Evolutionary conservation across 2,888 invertebrate species (phyloP), one percentile per base, ranked within the genome.

Genomic region (Fabriciana adippe): DNA sequence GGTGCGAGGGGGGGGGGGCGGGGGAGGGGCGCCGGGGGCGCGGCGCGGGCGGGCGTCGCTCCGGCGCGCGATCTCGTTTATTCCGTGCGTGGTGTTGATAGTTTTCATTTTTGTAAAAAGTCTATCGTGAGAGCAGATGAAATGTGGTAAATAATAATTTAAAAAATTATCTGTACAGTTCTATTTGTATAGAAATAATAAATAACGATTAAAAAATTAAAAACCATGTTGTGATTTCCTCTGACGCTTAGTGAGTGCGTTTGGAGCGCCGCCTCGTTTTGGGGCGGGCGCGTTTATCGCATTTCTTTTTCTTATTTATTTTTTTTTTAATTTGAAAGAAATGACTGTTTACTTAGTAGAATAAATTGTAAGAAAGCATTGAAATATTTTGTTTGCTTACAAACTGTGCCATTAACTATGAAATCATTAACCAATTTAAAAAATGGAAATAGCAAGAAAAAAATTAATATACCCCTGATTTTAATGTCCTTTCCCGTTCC

Each of bases 111-210:
- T 93, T 93, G 93, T 93, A 93, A 93, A 93, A 93, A 93, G 92
- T 92, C 89, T 92, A 92, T 89, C 88, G 87, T 90, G 89, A 87
- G 85, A 89, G 86, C 86, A 81, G 86, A 87, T 89, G 90, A 91
- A 84, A 90, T 88, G 88, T 88, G 88, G 91, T 90, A 88, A 91
- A 90, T 89, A 92, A 93, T 91, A 91, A 93, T 90, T 93, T 91
- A 93, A 93, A 86, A 88, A 90, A 89, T 85, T 90, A 92, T 92
- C 92, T 93, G 93, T 93, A 93, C 93, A 93, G 93, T 93, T 91
- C 91, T 93, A 93, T 93, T 93, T 93, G 93, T 93, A 93, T 93
- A 93, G 93, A 93, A 93, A 91, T 93, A 93, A 93, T 91, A 89
- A 93, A 93, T 92, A 92, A 93, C 84, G 89, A 93, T 92, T 92